phyloP scores from a whole-genome alignment of 2,888 invertebrate genomes.

The Athalia rosae region DNA sequence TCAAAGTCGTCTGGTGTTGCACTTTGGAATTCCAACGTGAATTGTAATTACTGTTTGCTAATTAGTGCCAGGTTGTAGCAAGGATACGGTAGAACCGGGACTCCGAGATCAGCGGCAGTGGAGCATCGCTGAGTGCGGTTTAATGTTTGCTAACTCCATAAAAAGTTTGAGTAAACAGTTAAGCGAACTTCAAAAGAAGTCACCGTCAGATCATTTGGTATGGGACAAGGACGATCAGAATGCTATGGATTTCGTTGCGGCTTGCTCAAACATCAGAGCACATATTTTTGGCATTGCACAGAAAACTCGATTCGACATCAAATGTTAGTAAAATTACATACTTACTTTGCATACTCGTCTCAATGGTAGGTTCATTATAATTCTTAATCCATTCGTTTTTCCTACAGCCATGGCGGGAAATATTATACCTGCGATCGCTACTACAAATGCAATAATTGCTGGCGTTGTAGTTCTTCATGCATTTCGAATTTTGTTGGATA shows the following conservation, averaged over 20 bases:
- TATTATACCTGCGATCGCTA: slow-evolving; percentile 99
- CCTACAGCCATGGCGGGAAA: slow-evolving; percentile 96
- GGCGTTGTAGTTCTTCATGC: slow-evolving; percentile 95
- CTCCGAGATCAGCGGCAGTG: slow-evolving; percentile 86
- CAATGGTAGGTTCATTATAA: background rate
- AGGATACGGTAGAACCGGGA: slow-evolving; percentile 74
- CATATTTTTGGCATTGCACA: slow-evolving; percentile 91
- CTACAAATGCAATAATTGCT: slow-evolving; percentile 98
- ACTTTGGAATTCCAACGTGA: slow-evolving; percentile 16
- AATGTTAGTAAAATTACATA: slow-evolving; percentile 80
- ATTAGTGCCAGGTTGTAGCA: slow-evolving; percentile 75
- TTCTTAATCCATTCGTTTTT: slow-evolving; percentile 48
- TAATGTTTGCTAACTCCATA: slow-evolving; percentile 83
- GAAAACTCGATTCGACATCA: slow-evolving; percentile 94
- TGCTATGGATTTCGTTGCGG: slow-evolving; percentile 97
- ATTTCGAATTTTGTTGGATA: slow-evolving; percentile 82
- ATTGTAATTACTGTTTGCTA: slow-evolving; percentile 29
- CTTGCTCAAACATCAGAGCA: slow-evolving; percentile 95
- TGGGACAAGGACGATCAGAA: slow-evolving; percentile 99
- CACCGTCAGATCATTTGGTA: slow-evolving; percentile 82
- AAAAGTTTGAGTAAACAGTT: slow-evolving; percentile 79
- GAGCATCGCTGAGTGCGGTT: slow-evolving; percentile 85
- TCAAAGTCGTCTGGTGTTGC: background rate
- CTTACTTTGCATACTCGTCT: background rate
- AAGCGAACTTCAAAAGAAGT: slow-evolving; percentile 72